phyloP scores from a whole-genome alignment of 2,113 vertebrate species.

The Menura novaehollandiae region DNA sequence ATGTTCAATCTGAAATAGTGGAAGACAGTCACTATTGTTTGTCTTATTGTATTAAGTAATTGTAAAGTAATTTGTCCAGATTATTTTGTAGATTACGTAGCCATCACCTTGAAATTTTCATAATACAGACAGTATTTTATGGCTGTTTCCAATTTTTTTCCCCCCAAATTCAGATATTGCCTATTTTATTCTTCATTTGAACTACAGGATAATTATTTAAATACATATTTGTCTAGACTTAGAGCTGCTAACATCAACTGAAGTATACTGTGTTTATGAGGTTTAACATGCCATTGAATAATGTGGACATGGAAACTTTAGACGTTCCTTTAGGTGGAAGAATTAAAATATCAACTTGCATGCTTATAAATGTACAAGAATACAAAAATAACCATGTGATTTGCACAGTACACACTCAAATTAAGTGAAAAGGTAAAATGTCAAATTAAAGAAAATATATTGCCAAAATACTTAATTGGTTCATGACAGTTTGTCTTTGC shows the following conservation, averaged over 20 bases:
- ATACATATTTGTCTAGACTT: neutral
- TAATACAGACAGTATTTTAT: neutral
- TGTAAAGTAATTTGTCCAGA: neutral
- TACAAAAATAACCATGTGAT: neutral
- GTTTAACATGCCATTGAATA: neutral
- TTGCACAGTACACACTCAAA: neutral
- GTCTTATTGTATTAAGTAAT: neutral
- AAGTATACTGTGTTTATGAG: neutral
- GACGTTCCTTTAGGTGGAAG: neutral
- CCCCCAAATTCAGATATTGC: neutral
- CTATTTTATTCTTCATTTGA: neutral
- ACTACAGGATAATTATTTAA: neutral
- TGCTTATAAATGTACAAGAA: neutral
- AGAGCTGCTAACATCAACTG: neutral
- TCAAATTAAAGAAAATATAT: neutral
- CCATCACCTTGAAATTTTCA: neutral
- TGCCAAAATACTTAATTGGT: neutral
- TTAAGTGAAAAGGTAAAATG: neutral
- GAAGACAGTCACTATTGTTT: neutral
- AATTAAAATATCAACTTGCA: neutral
- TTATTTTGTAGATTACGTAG: neutral
- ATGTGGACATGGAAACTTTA: neutral
- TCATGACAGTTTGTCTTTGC: neutral
- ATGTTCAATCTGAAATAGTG: neutral
- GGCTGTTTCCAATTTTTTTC: neutral